Conservation (phyloP, 1,140 invertebrate genomes). For the Teleogryllus occipitalis region DNA sequence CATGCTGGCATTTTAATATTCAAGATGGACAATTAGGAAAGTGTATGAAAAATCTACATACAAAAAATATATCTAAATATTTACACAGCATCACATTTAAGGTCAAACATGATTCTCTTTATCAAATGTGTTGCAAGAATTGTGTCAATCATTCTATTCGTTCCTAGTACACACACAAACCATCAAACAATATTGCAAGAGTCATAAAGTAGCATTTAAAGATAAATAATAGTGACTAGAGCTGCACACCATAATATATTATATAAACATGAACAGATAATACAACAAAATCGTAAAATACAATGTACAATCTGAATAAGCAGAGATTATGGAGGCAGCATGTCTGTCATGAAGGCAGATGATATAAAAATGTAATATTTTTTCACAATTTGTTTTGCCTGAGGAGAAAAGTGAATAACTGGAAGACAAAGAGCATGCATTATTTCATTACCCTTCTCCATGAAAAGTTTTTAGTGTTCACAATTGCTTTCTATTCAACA, state of each 20-base stretch:
- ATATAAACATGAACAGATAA: background rate
- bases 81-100: background rate
- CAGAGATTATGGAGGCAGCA: background rate
- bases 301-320: background rate
- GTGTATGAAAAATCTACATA: constrained; percentile 5
- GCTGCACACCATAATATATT: background rate
- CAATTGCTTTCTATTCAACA: background rate
- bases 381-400: background rate
- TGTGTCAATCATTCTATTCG: background rate
- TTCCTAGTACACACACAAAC: background rate
- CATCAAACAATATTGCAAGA: background rate
- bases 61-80: constrained; percentile 2
- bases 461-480: too few relatives aligned
- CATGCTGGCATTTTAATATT: background rate
- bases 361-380: background rate
- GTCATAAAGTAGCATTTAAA: background rate
- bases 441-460: background rate
- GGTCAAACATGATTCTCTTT: background rate
- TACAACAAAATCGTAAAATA: background rate
- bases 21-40: background rate
- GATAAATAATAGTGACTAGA: background rate
- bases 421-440: background rate
- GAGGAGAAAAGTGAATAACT: background rate
- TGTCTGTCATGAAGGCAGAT: background rate
- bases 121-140: constrained; percentile 1